Conservation (phyloP, 2,113 vertebrate genomes). For the Halichoerus grypus region DNA sequence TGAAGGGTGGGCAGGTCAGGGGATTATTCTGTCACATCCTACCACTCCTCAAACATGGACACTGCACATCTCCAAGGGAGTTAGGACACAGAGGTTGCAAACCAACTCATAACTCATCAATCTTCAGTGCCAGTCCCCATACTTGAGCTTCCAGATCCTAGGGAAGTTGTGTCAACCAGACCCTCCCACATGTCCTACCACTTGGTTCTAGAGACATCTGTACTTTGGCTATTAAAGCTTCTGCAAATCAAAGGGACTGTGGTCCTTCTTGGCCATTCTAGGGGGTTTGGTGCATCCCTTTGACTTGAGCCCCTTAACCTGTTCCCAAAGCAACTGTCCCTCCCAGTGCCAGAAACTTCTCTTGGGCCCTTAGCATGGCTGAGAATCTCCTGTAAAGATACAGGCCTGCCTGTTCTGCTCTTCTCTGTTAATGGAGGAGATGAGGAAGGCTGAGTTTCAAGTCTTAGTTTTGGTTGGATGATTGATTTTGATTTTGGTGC, state of each 20-base stretch:
- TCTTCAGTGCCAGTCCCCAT: not conserved
- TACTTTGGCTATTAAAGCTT: not conserved
- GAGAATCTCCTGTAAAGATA: too few relatives aligned
- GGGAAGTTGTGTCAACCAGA: not conserved
- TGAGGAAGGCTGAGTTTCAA: not conserved
- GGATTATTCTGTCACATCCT: not conserved
- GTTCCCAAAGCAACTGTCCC: not conserved
- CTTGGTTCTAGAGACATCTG: not conserved
- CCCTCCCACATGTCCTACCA: not conserved
- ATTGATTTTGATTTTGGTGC: too few relatives aligned
- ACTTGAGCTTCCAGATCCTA: not conserved
- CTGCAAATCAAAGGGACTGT: not conserved
- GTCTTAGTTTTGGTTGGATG: not conserved
- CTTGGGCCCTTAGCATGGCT: not conserved
- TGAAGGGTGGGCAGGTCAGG: not conserved
- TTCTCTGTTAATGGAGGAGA: rapidly evolving
- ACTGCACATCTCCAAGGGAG: not conserved
- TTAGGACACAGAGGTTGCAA: not conserved
- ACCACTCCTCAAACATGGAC: not conserved
- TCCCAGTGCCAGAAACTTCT: not conserved
- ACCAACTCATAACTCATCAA: rapidly evolving
- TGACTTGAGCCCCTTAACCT: not conserved
- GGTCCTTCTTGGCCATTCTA: too few relatives aligned
- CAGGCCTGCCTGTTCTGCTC: too few relatives aligned
- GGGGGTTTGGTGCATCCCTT: rapidly evolving